phyloP scores from a whole-genome alignment of 2,797 vertebrate species.

The Oophaga sylvatica region DNA sequence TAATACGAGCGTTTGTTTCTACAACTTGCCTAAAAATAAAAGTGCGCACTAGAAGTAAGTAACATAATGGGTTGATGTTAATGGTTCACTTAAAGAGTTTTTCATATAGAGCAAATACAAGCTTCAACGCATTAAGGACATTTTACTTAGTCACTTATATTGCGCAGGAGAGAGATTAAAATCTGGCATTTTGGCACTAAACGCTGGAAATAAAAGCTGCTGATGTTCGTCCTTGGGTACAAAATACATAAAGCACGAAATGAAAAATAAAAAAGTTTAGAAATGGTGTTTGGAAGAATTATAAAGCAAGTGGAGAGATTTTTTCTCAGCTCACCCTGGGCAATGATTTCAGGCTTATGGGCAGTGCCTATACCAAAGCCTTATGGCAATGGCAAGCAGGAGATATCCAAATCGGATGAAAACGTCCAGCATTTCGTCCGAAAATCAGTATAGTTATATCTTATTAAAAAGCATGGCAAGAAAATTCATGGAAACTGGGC shows the following conservation, averaged over 20 bases:
- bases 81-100: neutral
- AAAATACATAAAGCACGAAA: neutral
- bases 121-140: neutral
- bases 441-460: too few relatives aligned
- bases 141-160: constrained; percentile 2
- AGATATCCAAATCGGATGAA: too few relatives aligned
- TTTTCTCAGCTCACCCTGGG: too few relatives aligned
- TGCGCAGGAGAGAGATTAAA: neutral
- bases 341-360: too few relatives aligned
- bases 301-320: neutral
- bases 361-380: too few relatives aligned
- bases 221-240: neutral
- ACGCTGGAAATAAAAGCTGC: neutral
- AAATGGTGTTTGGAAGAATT: neutral
- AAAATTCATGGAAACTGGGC: too few relatives aligned
- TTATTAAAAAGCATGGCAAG: too few relatives aligned
- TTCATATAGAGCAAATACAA: neutral
- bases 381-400: too few relatives aligned
- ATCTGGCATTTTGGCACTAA: neutral
- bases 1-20: neutral
- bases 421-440: too few relatives aligned
- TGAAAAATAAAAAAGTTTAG: neutral
- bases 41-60: neutral
- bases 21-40: neutral
- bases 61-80: neutral